Conservation (phyloP, 1,140 invertebrate species). For the Coptotermes formosanus region DNA sequence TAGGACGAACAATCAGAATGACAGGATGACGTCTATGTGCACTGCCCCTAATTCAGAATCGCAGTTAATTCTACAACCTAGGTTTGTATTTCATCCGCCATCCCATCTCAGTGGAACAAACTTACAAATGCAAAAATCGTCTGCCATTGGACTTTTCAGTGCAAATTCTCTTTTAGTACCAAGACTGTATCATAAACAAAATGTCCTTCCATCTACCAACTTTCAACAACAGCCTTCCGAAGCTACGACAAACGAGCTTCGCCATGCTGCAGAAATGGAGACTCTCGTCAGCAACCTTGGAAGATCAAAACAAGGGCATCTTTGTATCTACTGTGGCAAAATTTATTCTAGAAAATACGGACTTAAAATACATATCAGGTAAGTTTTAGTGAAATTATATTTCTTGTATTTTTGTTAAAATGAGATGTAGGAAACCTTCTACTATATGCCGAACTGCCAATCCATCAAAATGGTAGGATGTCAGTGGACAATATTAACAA, state of each 20-base stretch:
- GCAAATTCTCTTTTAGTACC: neutral
- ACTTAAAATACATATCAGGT: constrained; percentile 81
- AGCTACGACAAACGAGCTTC: constrained; percentile 15
- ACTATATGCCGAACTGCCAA: too few species aligned
- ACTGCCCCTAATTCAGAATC: neutral
- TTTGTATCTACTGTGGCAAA: constrained; percentile 86
- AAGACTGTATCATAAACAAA: neutral
- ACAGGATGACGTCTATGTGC: neutral
- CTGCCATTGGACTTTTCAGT: neutral
- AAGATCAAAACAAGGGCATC: constrained; percentile 71
- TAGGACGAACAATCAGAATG: neutral
- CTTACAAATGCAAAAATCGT: neutral
- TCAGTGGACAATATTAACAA: too few species aligned
- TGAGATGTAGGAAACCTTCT: too few species aligned
- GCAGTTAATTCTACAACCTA: neutral
- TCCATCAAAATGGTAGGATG: too few species aligned
- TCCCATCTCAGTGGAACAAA: neutral
- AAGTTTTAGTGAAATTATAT: neutral
- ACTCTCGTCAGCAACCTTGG: constrained; percentile 77
- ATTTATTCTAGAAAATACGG: constrained; percentile 89
- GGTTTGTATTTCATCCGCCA: neutral
- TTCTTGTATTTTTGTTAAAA: too few species aligned
- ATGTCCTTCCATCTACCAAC: neutral
- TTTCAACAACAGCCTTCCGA: constrained; percentile 27
- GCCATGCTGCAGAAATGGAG: constrained; percentile 65